Percentiles rank a stretch among this genome's conserved stretches.
Evolutionary conservation across 2,113 vertebrate genomes (phyloP).

Genomic region (Kryptolebias marmoratus): DNA sequence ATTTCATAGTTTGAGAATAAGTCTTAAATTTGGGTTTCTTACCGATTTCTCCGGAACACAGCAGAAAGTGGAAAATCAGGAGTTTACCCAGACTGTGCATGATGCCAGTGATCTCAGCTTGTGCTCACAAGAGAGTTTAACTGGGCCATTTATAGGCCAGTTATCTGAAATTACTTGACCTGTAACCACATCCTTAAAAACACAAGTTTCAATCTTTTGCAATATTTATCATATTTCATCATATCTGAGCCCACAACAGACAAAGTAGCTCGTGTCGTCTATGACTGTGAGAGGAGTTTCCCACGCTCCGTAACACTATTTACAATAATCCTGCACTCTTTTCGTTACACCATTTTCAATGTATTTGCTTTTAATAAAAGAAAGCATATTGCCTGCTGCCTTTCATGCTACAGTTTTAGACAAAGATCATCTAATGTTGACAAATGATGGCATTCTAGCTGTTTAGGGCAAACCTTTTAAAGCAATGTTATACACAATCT

Average conservation of each 20-base stretch:
- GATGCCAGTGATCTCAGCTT: not conserved
- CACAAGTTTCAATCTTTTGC: not conserved
- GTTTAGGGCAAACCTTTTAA: no score
- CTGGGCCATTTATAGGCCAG: conserved; percentile 11
- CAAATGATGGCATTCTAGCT: no score
- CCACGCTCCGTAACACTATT: not conserved
- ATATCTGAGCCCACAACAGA: not conserved
- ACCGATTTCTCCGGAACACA: conserved; percentile 21
- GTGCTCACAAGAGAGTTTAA: not conserved
- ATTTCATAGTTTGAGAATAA: not conserved
- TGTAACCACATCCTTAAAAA: not conserved
- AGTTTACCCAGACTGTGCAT: conserved; percentile 5
- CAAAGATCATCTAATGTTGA: no score
- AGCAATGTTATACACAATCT: no score
- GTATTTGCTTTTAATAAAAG: no score
- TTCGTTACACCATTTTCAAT: no score
- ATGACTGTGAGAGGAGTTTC: not conserved
- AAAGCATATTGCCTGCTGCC: no score
- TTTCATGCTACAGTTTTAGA: no score
- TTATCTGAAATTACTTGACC: not conserved
- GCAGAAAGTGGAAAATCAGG: conserved; percentile 9
- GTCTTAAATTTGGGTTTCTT: not conserved
- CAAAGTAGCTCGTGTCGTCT: not conserved
- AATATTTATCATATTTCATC: not conserved
- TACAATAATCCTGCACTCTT: no score